Base-by-base conservation (phyloP, 2,113 vertebrate genomes). In the Gobiocypris rarus region DNA sequence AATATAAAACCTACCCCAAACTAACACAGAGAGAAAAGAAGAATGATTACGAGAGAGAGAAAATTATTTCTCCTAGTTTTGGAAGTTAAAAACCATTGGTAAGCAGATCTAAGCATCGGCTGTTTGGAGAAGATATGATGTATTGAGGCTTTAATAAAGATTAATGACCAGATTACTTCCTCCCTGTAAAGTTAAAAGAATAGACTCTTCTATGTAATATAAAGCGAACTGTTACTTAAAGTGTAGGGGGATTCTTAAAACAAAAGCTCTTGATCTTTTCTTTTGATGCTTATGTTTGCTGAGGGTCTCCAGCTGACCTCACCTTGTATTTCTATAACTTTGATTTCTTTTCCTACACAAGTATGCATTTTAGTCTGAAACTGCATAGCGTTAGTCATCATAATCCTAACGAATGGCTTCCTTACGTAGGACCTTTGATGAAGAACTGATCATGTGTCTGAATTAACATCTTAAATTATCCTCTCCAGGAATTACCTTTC, bases 131-230 rank as follows among this genome's bases (percentile, higher is more conserved):
- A 76, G 61, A 76, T 75, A 74, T 77, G 78, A 77, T 82, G 41
- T 73, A 87, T 70, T 56, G 58, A 11, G 45, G 28, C 41, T 48
- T 63, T 81, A 84, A 75, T 67, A 58, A 75, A 84, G 82, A 87
- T 84, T 61, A 84, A 82, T 78, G 73, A 22, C n/a, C 31, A 50
- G 54, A 82, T 77, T 82, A 54, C 31, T 84, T 82, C 77, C 79
- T 82, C 41, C 69, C 17, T 77, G 75, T 81, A 63, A 84, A 78
- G 79, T 43, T 84, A 63, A 58, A 87, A 73, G 54, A 87, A 87
- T 54, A 26, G 15, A 28, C 58, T 86, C 50, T 58, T 28, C 54
- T 76, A 8, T 58, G 61, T 67, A 86, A 86, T 31, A 67, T 24
- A 78, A 82, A 86, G 56, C 81, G 9, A 75, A 75, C 76, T 45